Evolutionary conservation across 1,140 invertebrate species (phyloP).

Genomic region (Meloidogyne floridensis): DNA sequence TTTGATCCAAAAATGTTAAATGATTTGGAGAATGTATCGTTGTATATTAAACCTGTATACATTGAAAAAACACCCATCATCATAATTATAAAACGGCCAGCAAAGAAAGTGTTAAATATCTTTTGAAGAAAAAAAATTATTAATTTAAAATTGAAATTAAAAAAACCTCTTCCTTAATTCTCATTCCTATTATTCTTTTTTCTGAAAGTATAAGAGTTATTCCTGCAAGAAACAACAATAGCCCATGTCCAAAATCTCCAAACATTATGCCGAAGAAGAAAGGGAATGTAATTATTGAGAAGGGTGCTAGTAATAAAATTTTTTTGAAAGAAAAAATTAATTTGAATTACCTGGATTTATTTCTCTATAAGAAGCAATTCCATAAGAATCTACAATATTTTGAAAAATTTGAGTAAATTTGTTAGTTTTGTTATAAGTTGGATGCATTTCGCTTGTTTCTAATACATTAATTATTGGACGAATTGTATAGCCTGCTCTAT

Average conservation of each 20-base stretch:
- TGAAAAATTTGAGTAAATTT: slow-evolving; percentile 71
- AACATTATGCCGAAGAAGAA: slow-evolving; percentile 93
- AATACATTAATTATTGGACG: slow-evolving; percentile 69
- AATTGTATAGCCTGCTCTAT: slow-evolving; percentile 67
- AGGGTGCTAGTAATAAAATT: slow-evolving; percentile 70
- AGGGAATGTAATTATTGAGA: slow-evolving; percentile 91
- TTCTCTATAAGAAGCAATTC: slow-evolving; percentile 69
- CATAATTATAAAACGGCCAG: slow-evolving; percentile 92
- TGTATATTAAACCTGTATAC: slow-evolving; percentile 94
- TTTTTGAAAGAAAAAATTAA: too few relatives aligned
- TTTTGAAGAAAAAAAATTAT: slow-evolving; percentile 65
- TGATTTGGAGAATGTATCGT: slow-evolving; percentile 94
- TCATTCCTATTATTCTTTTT: slow-evolving; percentile 77
- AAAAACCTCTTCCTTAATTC: slow-evolving; percentile 70
- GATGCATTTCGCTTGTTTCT: slow-evolving; percentile 66
- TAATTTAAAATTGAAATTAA: slow-evolving; percentile 15
- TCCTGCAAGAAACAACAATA: slow-evolving; percentile 77
- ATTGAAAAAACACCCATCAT: slow-evolving; percentile 96
- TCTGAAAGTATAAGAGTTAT: slow-evolving; percentile 79
- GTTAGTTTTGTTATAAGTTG: slow-evolving; percentile 70
- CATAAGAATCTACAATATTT: slow-evolving; percentile 70
- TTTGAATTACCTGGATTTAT: slow-evolving; percentile 67
- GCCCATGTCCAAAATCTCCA: slow-evolving; percentile 84
- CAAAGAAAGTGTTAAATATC: slow-evolving; percentile 96
- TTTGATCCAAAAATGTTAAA: slow-evolving; percentile 87